Evolutionary conservation across 2,113 vertebrate species (phyloP), one percentile per base, ranked within the genome.

Genomic region (Larimichthys crocea): DNA sequence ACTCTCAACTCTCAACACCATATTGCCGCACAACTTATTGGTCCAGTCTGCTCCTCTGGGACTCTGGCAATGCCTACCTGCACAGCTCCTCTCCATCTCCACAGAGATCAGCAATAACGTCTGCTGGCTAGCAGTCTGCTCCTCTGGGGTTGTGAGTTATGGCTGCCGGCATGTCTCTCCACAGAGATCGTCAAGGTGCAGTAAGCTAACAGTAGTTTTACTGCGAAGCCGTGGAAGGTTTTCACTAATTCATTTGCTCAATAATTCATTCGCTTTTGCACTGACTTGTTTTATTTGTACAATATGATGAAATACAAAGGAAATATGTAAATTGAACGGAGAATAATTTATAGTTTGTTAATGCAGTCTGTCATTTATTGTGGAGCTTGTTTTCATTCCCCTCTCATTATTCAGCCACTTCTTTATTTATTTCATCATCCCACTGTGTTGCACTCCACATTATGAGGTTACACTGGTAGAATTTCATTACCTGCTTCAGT

Each of bases 11-110:
- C 86, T 80, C 56, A n/a, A 26, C 82, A 70, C 62, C 20, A 83
- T 74, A 83, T 80, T 83, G 77, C 83, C 89, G 82, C 91, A 90
- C 85, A 91, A 82, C 70, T 86, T 88, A 87, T 83, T 79, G 79
- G 88, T 73, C 82, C 67, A 12, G 10, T 50, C 24, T 57, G 50
- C 73, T 88, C 89, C 85, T 89, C 50, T 42, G 79, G 84, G 84
- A 84, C 44, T 57, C 61, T 57, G 63, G 84, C 72, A 50, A 10
- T 68, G 68, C 53, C 65, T 29, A 55, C 72, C 65, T 60, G 31
- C 19, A 50, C 72, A 74, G 56, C 77, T 84, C 61, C 61, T 19
- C 76, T 66, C 1, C 0, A n/a, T 80, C 79, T 85, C 83, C 26
- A 66, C 53, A n/a, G 81, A 86, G 73, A 89, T 89, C 79, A 74